phyloP scores from a whole-genome alignment of 2,113 vertebrate genomes.

The Centropristis striata region DNA sequence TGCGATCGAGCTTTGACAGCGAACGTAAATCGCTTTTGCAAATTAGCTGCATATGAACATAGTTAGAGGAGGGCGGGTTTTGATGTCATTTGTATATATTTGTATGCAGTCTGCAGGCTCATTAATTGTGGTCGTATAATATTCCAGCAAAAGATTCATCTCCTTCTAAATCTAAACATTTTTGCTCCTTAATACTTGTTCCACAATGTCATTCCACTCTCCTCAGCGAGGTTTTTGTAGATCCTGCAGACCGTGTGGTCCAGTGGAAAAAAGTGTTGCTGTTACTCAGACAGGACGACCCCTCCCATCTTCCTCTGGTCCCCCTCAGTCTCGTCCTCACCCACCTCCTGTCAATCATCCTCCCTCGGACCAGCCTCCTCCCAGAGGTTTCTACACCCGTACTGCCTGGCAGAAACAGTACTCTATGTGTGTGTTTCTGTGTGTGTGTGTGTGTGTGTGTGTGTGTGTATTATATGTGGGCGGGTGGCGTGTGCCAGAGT shows the following conservation, averaged over 20 bases:
- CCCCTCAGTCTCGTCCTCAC: slow-evolving; percentile 41
- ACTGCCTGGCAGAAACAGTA: slow-evolving; percentile 56
- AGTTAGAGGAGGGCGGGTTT: slow-evolving; percentile 4
- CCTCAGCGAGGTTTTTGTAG: slow-evolving; percentile 30
- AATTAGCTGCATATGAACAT: slow-evolving; percentile 46
- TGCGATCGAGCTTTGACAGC: slow-evolving; percentile 45
- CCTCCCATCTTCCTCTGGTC: slow-evolving; percentile 40
- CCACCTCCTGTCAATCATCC: slow-evolving; percentile 70
- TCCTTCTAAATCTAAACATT: slow-evolving; percentile 26
- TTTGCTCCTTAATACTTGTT: slow-evolving; percentile 7
- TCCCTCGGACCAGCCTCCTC: slow-evolving; percentile 39
- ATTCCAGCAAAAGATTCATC: slow-evolving; percentile 13
- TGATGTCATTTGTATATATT: slow-evolving; percentile 41
- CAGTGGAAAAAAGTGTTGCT: slow-evolving; percentile 60
- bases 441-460: slow-evolving; percentile 40
- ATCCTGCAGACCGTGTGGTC: slow-evolving; percentile 39
- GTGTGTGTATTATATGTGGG: slow-evolving; percentile 75
- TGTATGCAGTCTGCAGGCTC: slow-evolving; percentile 12
- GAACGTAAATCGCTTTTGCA: slow-evolving; percentile 31
- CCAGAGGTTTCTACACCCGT: slow-evolving; percentile 61
- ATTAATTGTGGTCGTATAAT: slow-evolving; percentile 26
- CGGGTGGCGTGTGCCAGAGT: slow-evolving; percentile 81
- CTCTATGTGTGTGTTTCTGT: slow-evolving; percentile 43
- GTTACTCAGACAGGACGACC: slow-evolving; percentile 32
- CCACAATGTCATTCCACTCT: slow-evolving; percentile 43